These are phyloP conservation scores for Chrysina gloriosa DNA, from an alignment of 2,888 invertebrate species.

Conservation along the genomic window DNA sequence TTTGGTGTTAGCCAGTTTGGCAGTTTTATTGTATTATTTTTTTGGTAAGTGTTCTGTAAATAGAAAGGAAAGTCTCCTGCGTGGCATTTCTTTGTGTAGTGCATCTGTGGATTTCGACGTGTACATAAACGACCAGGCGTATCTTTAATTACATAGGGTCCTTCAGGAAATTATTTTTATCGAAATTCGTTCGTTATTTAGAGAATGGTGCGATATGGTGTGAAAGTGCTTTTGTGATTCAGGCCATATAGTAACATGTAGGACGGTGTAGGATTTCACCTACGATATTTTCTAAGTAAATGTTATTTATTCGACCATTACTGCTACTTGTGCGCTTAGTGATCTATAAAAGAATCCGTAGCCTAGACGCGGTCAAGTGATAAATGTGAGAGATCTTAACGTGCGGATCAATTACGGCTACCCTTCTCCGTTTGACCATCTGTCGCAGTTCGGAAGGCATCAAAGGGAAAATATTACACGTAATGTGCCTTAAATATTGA, in stretches of 20 bases:
- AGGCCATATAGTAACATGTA: conserved; percentile 49
- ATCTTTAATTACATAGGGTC: conserved; percentile 9
- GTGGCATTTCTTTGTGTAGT: conserved; percentile 48
- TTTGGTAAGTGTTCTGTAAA: conserved; percentile 46
- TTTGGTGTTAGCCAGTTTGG: conserved; percentile 23
- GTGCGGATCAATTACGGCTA: conserved; percentile 23
- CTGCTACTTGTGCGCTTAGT: conserved; percentile 18
- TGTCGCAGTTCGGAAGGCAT: conserved; percentile 20
- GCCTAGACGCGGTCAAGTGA: background rate
- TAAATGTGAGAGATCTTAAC: conserved; percentile 16
- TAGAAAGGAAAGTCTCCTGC: conserved; percentile 42
- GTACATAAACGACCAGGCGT: conserved; percentile 17
- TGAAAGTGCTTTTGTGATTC: conserved; percentile 54
- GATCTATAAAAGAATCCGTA: conserved; percentile 5
- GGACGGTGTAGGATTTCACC: conserved; percentile 52
- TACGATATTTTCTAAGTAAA: conserved; percentile 35
- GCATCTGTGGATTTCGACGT: conserved; percentile 39
- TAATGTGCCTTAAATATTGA: conserved; percentile 20
- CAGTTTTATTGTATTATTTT: conserved; percentile 20
- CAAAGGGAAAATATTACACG: conserved; percentile 19
- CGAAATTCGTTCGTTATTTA: conserved; percentile 21
- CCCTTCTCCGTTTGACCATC: conserved; percentile 14
- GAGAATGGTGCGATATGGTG: conserved; percentile 49
- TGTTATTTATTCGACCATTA: conserved; percentile 3
- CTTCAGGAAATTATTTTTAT: conserved; percentile 5